Conservation (phyloP, 1,140 invertebrate species). For the Halictus rubicundus region DNA sequence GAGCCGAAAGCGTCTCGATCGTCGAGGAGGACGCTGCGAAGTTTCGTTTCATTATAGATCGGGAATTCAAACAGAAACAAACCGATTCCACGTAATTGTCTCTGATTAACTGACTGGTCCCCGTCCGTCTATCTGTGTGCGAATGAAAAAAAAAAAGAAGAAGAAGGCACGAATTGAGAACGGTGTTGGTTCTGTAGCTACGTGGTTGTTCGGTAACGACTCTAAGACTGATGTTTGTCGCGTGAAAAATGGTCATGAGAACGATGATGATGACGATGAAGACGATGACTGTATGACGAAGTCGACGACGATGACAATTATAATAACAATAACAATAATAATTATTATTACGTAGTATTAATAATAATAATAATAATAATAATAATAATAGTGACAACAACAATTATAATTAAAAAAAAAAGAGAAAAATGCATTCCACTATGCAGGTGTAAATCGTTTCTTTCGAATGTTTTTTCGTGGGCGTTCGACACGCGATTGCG, state of each 20-base stretch:
- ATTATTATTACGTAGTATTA: constrained; percentile 42
- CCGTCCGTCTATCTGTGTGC: background rate
- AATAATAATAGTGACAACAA: constrained; percentile 40
- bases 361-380: constrained; percentile 38
- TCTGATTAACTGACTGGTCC: too few species aligned
- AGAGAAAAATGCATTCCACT: constrained; percentile 66
- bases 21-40: background rate
- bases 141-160: background rate
- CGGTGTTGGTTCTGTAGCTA: background rate
- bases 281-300: background rate
- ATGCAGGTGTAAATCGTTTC: constrained; percentile 45
- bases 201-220: background rate
- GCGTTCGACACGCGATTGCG: constrained; percentile 7
- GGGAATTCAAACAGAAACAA: background rate
- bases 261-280: background rate
- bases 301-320: constrained; percentile 14
- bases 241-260: background rate
- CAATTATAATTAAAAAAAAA: constrained; percentile 52
- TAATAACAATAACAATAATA: constrained; percentile 31
- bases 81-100: background rate
- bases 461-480: constrained; percentile 16
- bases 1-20: background rate
- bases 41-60: background rate
- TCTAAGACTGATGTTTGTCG: background rate
- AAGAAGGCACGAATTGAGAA: background rate